Conservation (phyloP, 2,888 invertebrate genomes). For the Diaprepes abbreviatus region DNA sequence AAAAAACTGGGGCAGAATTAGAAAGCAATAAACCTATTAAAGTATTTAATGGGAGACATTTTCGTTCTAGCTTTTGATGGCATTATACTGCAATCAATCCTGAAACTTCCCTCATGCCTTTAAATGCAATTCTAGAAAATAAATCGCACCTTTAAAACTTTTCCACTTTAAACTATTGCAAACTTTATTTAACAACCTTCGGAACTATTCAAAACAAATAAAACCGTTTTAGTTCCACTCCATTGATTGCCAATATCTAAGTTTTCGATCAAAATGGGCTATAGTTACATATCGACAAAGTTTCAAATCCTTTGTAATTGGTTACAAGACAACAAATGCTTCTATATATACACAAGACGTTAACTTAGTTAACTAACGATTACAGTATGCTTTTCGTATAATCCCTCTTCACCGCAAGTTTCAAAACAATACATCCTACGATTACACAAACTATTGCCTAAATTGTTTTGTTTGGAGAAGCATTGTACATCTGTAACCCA, state of each 20-base stretch:
- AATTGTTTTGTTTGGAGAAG: conserved; percentile 29
- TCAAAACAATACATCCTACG: conserved; percentile 51
- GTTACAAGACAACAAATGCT: conserved; percentile 25
- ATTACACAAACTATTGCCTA: conserved; percentile 17
- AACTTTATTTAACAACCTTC: conserved; percentile 20
- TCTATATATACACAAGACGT: conserved; percentile 28
- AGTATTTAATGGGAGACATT: no score
- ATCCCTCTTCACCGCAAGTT: conserved; percentile 54
- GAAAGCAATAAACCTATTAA: no score
- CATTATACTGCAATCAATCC: not conserved
- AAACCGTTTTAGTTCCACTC: conserved; percentile 24
- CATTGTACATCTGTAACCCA: conserved; percentile 27
- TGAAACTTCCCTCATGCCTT: not conserved
- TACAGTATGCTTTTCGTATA: conserved; percentile 52
- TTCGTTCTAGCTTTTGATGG: not conserved
- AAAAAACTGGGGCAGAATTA: no score
- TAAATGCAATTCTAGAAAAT: not conserved
- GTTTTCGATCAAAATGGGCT: conserved; percentile 19
- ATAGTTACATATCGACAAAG: conserved; percentile 26
- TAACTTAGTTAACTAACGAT: conserved; percentile 53
- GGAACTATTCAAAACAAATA: conserved; percentile 34
- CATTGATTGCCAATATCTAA: conserved; percentile 24
- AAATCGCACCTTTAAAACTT: not conserved
- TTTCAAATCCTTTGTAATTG: conserved; percentile 29
- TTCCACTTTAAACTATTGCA: not conserved